phyloP scores from a whole-genome alignment of 2,113 vertebrate species.

The Pagrus major region DNA sequence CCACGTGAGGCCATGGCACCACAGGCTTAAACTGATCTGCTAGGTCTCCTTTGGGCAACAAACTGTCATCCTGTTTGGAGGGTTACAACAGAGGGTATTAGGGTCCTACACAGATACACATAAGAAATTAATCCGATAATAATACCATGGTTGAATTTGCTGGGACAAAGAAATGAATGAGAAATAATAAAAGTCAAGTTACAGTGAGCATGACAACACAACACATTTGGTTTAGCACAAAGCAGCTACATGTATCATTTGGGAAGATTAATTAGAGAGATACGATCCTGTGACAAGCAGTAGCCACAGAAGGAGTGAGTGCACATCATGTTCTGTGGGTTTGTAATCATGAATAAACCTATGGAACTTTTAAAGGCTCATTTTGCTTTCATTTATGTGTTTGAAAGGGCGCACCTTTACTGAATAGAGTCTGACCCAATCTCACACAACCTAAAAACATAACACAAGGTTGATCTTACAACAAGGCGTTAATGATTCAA shows the following conservation, averaged over 20 bases:
- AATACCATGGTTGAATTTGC: neutral
- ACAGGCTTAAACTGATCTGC: constrained; percentile 92
- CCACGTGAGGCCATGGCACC: constrained; percentile 97
- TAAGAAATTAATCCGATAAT: neutral
- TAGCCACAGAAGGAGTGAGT: neutral
- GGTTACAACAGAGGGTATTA: neutral
- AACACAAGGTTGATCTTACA: too few species aligned
- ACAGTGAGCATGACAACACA: neutral
- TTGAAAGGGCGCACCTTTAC: neutral
- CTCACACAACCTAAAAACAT: neutral
- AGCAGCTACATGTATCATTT: neutral
- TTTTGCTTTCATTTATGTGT: neutral
- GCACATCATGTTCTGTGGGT: neutral
- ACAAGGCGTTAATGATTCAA: too few species aligned
- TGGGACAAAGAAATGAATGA: neutral
- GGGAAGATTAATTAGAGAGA: neutral
- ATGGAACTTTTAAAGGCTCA: neutral
- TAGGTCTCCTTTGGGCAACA: constrained; percentile 79
- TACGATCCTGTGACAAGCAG: neutral
- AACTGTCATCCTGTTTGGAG: constrained; percentile 83
- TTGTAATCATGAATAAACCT: neutral
- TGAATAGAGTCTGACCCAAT: neutral
- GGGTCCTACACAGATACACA: neutral
- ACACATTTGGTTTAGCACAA: neutral
- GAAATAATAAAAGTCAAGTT: neutral